Evolutionary conservation across 2,888 invertebrate species (phyloP), one percentile per base, ranked within the genome.

Genomic region (Aromia moschata): DNA sequence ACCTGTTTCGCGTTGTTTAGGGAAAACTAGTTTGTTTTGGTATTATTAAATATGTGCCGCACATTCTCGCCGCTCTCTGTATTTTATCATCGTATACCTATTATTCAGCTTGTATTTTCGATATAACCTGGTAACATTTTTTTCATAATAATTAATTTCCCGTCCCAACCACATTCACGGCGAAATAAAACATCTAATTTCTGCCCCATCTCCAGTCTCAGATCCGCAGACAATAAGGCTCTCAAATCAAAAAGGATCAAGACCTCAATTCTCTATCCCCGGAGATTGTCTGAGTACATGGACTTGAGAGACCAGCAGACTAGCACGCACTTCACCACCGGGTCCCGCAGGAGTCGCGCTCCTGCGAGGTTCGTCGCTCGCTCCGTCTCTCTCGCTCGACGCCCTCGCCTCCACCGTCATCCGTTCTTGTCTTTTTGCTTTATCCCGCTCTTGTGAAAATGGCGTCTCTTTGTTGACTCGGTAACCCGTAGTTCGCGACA

Each of bases 401-500:
- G 12, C 44, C 55, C 51, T 25, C 56, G 12, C n/a, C n/a, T 58
- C 33, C 38, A 51, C 16, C 51, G 53, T 58, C 59, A 54, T 46
- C 60, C 44, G 44, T 56, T 60, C 56, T 56, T 43, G 56, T 62
- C 59, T 46, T 62, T 54, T 58, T 52, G 55, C 58, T 62, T 54
- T 58, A 64, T 68, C 65, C 68, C 57, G 64, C 69, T 69, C 67
- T 68, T 65, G 74, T 70, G 79, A 76, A 78, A 79, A 79, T 78
- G 77, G 77, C 77, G 78, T 74, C 76, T 74, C 74, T 78, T 78
- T 80, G 79, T 79, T 79, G 79, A 79, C 78, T 79, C 77, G 76
- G 77, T 75, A 77, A 76, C 76, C 75, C 75, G 78, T 70, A 78
- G 79, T 77, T 79, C 77, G 77, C 79, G 79, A 79, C 80, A 78